These are phyloP conservation scores for Ypsolopha scabrella DNA, from an alignment of 2,888 invertebrate species.

Conservation along the genomic window DNA sequence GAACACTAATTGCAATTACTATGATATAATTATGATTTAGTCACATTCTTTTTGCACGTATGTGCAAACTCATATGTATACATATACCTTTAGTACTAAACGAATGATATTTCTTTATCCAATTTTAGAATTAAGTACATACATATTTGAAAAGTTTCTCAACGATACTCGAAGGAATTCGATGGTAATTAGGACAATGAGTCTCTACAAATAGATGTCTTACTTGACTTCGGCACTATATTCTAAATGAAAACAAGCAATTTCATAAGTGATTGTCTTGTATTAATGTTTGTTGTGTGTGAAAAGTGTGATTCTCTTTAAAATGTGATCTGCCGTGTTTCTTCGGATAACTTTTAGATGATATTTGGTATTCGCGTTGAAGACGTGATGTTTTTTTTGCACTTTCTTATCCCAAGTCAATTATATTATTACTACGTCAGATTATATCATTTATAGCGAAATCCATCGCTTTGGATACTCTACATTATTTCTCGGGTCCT, in stretches of 20 bases:
- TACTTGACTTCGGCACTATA: conserved; percentile 24
- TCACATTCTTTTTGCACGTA: no score
- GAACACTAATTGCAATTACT: no score
- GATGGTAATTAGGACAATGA: background rate
- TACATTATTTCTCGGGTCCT: no score
- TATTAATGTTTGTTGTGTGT: conserved; percentile 13
- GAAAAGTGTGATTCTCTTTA: conserved; percentile 9
- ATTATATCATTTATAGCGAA: no score
- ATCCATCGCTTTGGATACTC: no score
- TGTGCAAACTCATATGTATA: no score
- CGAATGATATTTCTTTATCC: background rate
- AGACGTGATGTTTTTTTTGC: background rate
- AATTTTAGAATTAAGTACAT: background rate
- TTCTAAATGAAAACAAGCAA: conserved; percentile 53
- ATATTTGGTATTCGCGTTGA: conserved; percentile 17
- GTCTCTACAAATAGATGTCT: conserved; percentile 11
- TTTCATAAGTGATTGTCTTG: conserved; percentile 25
- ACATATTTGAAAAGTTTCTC: background rate
- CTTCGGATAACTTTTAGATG: conserved; percentile 26
- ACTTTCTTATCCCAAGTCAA: no score
- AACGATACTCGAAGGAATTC: background rate
- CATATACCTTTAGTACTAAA: background rate
- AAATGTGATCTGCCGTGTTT: conserved; percentile 32
- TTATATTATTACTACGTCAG: no score
- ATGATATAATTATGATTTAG: no score